Base-by-base conservation (phyloP, 2,113 vertebrate species). In the Recurvirostra avosetta region DNA sequence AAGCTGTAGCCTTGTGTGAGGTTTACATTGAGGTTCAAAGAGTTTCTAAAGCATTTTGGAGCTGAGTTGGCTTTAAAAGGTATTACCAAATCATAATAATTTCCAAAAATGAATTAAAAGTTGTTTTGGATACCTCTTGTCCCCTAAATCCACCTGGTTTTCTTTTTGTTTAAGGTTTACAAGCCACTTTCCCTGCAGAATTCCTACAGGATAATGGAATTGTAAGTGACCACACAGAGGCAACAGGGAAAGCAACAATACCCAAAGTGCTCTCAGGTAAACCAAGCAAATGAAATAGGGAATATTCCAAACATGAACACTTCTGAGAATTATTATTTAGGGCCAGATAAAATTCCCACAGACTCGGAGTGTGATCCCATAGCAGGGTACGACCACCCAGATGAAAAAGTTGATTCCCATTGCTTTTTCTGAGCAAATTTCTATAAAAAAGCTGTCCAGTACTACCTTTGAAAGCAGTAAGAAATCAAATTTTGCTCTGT, bases 401-500 rank as follows among this genome's bases (percentile, higher is more conserved):
- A 72, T 20, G 20, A 62, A 91, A 86, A 77, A 94, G 27, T 11
- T 81, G 68, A 58, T 73, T 91, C 38, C 29, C 32, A 9, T 1
- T 47, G 20, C 1, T 22, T 85, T 84, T 68, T 73, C 62, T 21
- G 9, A 73, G 23, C 36, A 86, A 59, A 67, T 82, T 76, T 82
- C 73, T 90, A 22, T 47, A 66, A 78, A 95, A 94, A 79, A 40
- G 58, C 18, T 86, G 30, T 15, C 87, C 12, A 16, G 26, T 47
- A 38, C 49, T 55, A 70, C 78, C 45, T 90, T 70, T 68, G 58
- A 93, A 93, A 83, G 74, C 66, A 88, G 67, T 45, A 83, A 92
- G 75, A 95, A 95, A 94, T 83, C 71, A 82, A 43, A 4, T 58
- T 86, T 90, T 86, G 83, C 49, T 90, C 78, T 67, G 9, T 27